Conservation (phyloP, 2,888 invertebrate species). For the Smittia aterrima region DNA sequence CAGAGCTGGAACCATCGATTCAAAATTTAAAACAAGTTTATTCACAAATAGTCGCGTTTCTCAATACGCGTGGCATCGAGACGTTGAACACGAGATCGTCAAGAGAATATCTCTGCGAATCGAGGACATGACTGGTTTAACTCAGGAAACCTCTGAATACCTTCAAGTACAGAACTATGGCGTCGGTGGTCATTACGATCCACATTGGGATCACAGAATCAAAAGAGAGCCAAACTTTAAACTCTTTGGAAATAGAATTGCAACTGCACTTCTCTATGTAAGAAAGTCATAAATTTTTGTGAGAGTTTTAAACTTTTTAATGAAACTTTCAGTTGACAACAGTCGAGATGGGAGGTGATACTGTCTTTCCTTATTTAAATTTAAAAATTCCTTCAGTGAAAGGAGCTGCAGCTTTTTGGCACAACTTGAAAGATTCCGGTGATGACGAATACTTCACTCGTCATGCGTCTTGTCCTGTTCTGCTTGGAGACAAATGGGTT, state of each 20-base stretch:
- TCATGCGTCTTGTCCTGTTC: conserved; percentile 91
- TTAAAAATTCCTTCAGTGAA: conserved; percentile 52
- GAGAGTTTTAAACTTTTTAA: conserved; percentile 46
- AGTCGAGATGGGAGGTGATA: conserved; percentile 62
- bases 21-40: background rate
- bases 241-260: conserved; percentile 43
- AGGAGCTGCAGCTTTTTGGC: conserved; percentile 63
- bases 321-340: conserved; percentile 57
- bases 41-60: background rate
- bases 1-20: background rate
- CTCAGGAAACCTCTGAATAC: conserved; percentile 60
- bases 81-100: background rate
- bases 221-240: background rate
- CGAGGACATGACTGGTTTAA: conserved; percentile 56
- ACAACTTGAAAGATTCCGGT: conserved; percentile 64
- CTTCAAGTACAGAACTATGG: conserved; percentile 69
- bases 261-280: conserved; percentile 45
- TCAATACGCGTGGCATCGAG: conserved; percentile 17
- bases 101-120: conserved; percentile 45
- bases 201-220: conserved; percentile 14
- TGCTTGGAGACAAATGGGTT: conserved; percentile 85
- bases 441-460: conserved; percentile 76
- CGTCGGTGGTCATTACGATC: conserved; percentile 53
- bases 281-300: conserved; percentile 2
- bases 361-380: conserved; percentile 63